phyloP scores from a whole-genome alignment of 2,888 invertebrate genomes.

The Halocaridina rubra region DNA sequence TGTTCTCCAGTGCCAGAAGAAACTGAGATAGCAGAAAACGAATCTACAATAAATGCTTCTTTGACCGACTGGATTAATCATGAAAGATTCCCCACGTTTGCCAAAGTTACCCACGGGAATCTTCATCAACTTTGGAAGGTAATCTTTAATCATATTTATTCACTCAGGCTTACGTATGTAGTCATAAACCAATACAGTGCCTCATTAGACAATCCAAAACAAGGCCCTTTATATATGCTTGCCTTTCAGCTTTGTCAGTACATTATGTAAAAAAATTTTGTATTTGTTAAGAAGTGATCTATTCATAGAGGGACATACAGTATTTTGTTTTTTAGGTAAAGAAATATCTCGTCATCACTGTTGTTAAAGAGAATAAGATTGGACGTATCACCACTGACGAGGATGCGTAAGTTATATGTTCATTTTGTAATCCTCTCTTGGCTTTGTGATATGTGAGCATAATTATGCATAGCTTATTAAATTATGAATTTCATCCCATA shows the following conservation, averaged over 20 bases:
- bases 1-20: conserved; percentile 29
- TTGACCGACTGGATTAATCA: conserved; percentile 88
- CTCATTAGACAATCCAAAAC: too few relatives aligned
- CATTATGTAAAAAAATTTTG: too few relatives aligned
- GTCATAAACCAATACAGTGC: too few relatives aligned
- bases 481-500: too few relatives aligned
- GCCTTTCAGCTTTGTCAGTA: too few relatives aligned
- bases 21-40: conserved; percentile 67
- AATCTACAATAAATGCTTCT: conserved; percentile 74
- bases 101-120: conserved; percentile 73
- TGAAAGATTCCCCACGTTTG: conserved; percentile 89
- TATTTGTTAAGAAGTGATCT: too few relatives aligned
- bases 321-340: conserved; percentile 36
- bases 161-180: too few relatives aligned
- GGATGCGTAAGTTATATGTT: conserved; percentile 37
- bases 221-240: too few relatives aligned
- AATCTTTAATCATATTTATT: too few relatives aligned
- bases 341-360: conserved; percentile 54
- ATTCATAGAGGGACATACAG: too few relatives aligned
- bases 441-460: too few relatives aligned
- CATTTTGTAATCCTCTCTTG: not conserved
- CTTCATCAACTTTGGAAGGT: conserved; percentile 60
- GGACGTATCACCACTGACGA: conserved; percentile 56
- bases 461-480: too few relatives aligned
- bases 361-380: conserved; percentile 60